Evolutionary conservation across 1,140 invertebrate species (phyloP).

Genomic region (Zaprionus kolodkinae): DNA sequence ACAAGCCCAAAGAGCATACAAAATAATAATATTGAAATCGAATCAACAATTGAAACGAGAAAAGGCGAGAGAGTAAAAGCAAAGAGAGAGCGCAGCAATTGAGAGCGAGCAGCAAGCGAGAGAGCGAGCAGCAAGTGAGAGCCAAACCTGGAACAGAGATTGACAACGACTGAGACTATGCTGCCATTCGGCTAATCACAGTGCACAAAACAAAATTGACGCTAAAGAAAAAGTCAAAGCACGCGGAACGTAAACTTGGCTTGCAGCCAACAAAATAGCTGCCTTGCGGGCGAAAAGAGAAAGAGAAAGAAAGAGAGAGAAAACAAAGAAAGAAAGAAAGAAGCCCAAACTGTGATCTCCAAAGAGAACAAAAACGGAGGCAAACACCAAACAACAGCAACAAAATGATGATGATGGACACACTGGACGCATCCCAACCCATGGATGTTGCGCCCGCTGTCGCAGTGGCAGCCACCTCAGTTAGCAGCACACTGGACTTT

Average conservation of each 20-base stretch:
- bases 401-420: conserved; percentile 84
- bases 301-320: conserved; percentile 1
- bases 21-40: conserved; percentile 81
- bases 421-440: conserved; percentile 67
- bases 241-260: conserved; percentile 55
- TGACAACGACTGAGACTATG: conserved; percentile 41
- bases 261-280: conserved; percentile 36
- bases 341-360: conserved; percentile 45
- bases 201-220: conserved; percentile 73
- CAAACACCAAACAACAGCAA: conserved; percentile 11
- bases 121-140: conserved; percentile 8
- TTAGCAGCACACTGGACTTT: conserved; percentile 57
- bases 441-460: conserved; percentile 76
- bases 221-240: conserved; percentile 56
- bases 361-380: conserved; percentile 15
- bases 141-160: conserved; percentile 21
- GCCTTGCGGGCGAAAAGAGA: conserved; percentile 6
- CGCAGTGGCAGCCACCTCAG: conserved; percentile 66
- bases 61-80: not conserved
- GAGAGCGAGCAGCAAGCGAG: conserved; percentile 1
- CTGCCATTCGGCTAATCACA: conserved; percentile 69
- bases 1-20: conserved; percentile 54
- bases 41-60: conserved; percentile 60
- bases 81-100: conserved; percentile 13
- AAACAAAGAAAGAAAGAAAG: not conserved